These are phyloP conservation scores for Brachyhypopomus gauderio DNA, from an alignment of 2,113 vertebrate species.

Conservation along the genomic window DNA sequence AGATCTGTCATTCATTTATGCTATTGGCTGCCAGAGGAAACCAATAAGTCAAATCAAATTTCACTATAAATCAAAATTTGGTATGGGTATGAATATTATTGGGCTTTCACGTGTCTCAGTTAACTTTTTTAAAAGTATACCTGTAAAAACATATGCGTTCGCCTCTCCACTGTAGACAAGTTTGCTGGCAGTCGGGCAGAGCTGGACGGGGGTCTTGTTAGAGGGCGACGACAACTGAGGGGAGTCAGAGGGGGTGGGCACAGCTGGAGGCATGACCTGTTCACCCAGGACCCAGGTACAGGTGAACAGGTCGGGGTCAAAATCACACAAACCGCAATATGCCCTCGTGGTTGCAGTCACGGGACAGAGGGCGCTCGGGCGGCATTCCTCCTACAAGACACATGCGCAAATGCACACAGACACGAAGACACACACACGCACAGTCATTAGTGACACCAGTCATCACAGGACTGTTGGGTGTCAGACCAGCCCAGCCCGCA, in stretches of 20 bases:
- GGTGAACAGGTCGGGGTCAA: conserved; percentile 72
- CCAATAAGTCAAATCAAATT: too few relatives aligned
- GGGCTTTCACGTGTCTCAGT: too few relatives aligned
- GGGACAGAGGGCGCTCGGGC: conserved; percentile 78
- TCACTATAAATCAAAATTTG: too few relatives aligned
- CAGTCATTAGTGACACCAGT: conserved; percentile 51
- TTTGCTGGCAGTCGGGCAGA: conserved; percentile 79
- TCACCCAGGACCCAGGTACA: conserved; percentile 72
- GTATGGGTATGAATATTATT: too few relatives aligned
- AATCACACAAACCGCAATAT: conserved; percentile 83
- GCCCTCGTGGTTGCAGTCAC: conserved; percentile 69
- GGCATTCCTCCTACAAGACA: conserved; percentile 71
- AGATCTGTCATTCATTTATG: too few relatives aligned
- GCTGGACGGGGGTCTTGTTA: not conserved
- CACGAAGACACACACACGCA: not conserved
- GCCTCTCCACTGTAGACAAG: conserved; percentile 73
- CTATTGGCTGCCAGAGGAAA: too few relatives aligned
- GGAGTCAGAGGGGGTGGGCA: conserved; percentile 35
- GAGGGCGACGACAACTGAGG: conserved; percentile 40
- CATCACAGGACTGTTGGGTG: conserved; percentile 46
- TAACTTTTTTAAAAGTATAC: conserved; percentile 65
- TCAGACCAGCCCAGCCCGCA: conserved; percentile 22
- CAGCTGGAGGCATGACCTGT: not conserved
- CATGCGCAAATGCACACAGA: conserved; percentile 10
- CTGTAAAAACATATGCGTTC: conserved; percentile 76